Conservation (phyloP, 2,888 invertebrate genomes). For the Lamproptera curius region DNA sequence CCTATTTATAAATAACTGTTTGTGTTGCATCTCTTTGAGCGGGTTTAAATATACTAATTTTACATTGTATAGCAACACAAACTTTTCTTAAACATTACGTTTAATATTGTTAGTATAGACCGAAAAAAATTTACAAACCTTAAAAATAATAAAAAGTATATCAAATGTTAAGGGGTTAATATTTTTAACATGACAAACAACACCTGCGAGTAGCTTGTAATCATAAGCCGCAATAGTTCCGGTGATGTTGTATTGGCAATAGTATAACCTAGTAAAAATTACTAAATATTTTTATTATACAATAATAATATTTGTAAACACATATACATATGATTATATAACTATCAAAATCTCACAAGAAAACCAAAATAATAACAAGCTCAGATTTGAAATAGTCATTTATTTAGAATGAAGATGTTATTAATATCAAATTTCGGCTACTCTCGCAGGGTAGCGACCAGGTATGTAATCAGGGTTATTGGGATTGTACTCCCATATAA, state of each 20-base stretch:
- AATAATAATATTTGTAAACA: neutral
- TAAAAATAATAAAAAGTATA: no score
- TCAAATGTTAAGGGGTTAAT: no score
- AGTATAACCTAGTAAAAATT: neutral
- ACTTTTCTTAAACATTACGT: no score
- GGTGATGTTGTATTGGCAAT: neutral
- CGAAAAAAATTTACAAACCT: no score
- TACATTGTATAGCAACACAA: neutral
- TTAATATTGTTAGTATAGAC: no score
- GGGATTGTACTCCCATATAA: slow-evolving; percentile 73
- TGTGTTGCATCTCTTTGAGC: neutral
- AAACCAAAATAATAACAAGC: neutral
- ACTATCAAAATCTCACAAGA: neutral
- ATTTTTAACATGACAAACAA: no score
- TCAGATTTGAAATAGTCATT: neutral
- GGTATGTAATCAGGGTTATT: slow-evolving; percentile 65
- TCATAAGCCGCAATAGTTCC: no score
- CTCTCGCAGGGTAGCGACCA: slow-evolving; percentile 58
- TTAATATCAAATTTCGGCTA: slow-evolving; percentile 54
- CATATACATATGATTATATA: neutral
- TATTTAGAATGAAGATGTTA: no score
- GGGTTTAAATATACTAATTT: neutral
- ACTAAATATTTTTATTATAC: neutral
- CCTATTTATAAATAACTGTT: neutral
- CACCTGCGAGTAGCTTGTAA: no score